Evolutionary conservation across 2,797 vertebrate species (phyloP).

Genomic region (Acrocephalus scirpaceus): DNA sequence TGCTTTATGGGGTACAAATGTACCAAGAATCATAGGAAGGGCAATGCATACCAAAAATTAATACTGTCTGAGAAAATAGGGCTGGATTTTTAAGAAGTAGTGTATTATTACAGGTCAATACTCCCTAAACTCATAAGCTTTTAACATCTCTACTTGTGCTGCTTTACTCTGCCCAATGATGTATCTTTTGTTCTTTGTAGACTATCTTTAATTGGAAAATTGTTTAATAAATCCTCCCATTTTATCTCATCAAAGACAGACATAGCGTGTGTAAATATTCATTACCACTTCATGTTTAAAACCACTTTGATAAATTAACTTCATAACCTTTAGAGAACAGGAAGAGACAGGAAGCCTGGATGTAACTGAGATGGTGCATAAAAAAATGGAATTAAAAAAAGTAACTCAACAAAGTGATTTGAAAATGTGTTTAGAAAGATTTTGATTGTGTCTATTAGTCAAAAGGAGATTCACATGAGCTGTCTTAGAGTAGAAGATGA

Average conservation of each 20-base stretch:
- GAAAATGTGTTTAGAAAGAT: conserved; percentile 32
- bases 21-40: neutral
- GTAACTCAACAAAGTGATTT: neutral
- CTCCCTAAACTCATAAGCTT: conserved; percentile 2
- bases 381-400: conserved; percentile 16
- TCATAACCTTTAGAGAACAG: conserved; percentile 64
- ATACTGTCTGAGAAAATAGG: neutral
- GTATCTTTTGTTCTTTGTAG: conserved; percentile 31
- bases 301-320: conserved; percentile 68
- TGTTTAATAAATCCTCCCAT: conserved; percentile 59
- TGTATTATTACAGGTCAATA: neutral
- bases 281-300: conserved; percentile 55
- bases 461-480: neutral
- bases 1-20: neutral
- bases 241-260: conserved; percentile 68
- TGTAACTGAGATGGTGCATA: conserved; percentile 12
- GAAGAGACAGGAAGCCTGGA: conserved; percentile 62
- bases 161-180: neutral
- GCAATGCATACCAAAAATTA: neutral
- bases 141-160: neutral
- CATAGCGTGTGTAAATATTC: conserved; percentile 54
- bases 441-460: conserved; percentile 3
- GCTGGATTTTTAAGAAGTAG: neutral
- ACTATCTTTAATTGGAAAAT: conserved; percentile 46
- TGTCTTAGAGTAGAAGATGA: neutral